Evolutionary conservation across 2,888 invertebrate species (phyloP), one percentile per base, ranked within the genome.

Genomic region (Coelogynopora nodosa): DNA sequence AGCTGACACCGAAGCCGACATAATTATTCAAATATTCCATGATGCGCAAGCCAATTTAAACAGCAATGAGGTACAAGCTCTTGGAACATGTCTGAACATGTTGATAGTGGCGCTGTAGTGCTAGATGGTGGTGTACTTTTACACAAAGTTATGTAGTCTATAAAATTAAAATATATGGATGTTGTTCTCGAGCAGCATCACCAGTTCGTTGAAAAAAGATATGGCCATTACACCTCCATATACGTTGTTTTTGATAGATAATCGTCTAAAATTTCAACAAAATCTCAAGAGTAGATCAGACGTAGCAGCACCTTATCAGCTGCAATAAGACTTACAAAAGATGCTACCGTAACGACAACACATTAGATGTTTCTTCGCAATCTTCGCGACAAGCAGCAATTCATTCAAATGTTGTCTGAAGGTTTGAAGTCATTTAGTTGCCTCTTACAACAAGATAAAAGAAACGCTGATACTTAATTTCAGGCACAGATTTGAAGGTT

Each of bases 331-430:
- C 5, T 49, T 49, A 49, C 49, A 49, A 49, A 49, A 49, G 49
- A 49, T 49, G 49, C 49, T 49, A 49, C 49, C 49, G 18, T 74
- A 74, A 74, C 74, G 74, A 74, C 74, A 74, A 74, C 74, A 26
- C 23, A 26, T 74, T 2, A 74, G 74, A 74, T 74, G 2, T 74
- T 74, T 74, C 74, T 74, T 13, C 23, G 74, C 5, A 74, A 74
- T 74, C 2, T 26, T 23, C 74, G 74, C 74, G 23, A 74, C 74
- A 74, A 5, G 74, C 74, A 74, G 74, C 18, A 74, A 74, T 74
- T 13, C 27, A 74, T 74, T 74, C 74, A 74, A 74, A 74, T 74
- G 74, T 23, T 74, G 74, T 74, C 27, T 74, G 74, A 74, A 74
- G 74, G 23, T 74, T 74, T 13, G 23, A n/a, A 74, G 23, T 74